Conservation (phyloP, 1,140 invertebrate genomes). For the Drosophila sechellia region DNA sequence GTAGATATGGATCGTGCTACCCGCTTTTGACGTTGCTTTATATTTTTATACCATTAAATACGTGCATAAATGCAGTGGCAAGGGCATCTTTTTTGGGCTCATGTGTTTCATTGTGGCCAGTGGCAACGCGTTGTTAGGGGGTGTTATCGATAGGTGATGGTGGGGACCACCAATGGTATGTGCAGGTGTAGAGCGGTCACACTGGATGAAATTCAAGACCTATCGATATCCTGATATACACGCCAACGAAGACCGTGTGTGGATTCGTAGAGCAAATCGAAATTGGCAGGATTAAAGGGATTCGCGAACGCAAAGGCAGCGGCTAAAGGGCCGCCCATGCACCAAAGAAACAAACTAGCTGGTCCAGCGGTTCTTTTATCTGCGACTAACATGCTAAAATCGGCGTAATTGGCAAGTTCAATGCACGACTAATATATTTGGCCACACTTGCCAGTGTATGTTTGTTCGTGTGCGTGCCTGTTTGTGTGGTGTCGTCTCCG, state of each 20-base stretch:
- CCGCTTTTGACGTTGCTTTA: constrained; percentile 33
- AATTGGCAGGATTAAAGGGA: constrained; percentile 50
- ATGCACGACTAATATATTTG: constrained; percentile 81
- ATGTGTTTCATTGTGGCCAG: neutral
- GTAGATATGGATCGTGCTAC: constrained; percentile 87
- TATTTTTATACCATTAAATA: constrained; percentile 49
- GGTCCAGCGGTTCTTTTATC: neutral
- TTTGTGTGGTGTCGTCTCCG: constrained; percentile 9
- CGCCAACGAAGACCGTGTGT: constrained; percentile 50
- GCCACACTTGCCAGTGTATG: constrained; percentile 58
- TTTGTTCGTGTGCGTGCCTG: constrained; percentile 24
- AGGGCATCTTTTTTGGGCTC: neutral
- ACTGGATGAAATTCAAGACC: constrained; percentile 1
- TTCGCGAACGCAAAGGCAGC: constrained; percentile 16
- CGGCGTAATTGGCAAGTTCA: constrained; percentile 74
- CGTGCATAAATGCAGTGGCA: constrained; percentile 49
- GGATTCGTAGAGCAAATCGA: constrained; percentile 46
- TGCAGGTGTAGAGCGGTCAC: neutral
- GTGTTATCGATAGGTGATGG: constrained; percentile 18
- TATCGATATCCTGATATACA: constrained; percentile 20
- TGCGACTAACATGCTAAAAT: constrained; percentile 26
- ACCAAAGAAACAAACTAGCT: constrained; percentile 5
- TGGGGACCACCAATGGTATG: neutral
- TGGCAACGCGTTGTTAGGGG: neutral
- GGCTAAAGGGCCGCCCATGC: constrained; percentile 20